Conservation (phyloP, 2,113 vertebrate species). For the Anser brachyrhynchus region DNA sequence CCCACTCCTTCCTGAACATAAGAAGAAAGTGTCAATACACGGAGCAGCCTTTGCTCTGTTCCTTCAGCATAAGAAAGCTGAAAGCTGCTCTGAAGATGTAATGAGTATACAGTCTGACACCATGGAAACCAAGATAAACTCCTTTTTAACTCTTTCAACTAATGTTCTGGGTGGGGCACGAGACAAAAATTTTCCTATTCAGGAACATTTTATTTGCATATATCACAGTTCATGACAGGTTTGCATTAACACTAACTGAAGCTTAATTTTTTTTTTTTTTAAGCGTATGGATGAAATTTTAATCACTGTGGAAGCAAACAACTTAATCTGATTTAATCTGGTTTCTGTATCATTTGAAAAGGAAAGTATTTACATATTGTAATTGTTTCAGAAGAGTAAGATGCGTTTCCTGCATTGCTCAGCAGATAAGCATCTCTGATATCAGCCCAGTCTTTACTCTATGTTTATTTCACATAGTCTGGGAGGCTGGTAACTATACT, state of each 20-base stretch:
- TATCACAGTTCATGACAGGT: neutral
- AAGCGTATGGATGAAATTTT: neutral
- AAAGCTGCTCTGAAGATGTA: constrained; percentile 39
- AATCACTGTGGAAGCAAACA: neutral
- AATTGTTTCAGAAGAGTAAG: neutral
- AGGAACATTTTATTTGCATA: constrained; percentile 24
- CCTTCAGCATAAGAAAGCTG: constrained; percentile 46
- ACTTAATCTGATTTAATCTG: neutral
- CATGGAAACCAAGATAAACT: constrained; percentile 62
- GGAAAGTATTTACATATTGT: neutral
- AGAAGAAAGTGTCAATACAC: constrained; percentile 69
- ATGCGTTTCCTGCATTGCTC: neutral
- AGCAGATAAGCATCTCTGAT: constrained; percentile 26
- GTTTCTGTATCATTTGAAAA: neutral
- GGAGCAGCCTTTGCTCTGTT: constrained; percentile 68
- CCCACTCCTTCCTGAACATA: constrained; percentile 66
- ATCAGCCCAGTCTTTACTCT: neutral
- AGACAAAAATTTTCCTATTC: constrained; percentile 41
- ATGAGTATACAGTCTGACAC: constrained; percentile 63
- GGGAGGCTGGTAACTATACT: neutral
- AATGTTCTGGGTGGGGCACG: neutral
- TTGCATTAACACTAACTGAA: neutral
- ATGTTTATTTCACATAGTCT: neutral
- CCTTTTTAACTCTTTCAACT: constrained; percentile 51
- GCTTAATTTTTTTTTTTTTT: neutral